Evolutionary conservation across 1,140 invertebrate species (phyloP).

Genomic region (Dendrolimus kikuchii): DNA sequence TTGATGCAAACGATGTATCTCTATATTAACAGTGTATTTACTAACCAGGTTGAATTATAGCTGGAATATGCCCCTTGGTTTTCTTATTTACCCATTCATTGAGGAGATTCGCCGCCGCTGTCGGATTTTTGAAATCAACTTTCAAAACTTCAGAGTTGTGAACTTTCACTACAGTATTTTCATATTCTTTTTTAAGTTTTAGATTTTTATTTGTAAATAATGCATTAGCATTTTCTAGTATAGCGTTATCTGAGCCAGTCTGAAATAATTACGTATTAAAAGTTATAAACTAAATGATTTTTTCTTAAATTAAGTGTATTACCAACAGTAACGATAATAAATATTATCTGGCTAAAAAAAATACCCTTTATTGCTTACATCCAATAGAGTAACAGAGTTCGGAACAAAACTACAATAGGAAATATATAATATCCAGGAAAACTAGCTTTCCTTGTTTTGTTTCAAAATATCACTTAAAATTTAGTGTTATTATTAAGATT

Average conservation of each 20-base stretch:
- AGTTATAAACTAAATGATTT: too few species aligned
- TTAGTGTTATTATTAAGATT: too few species aligned
- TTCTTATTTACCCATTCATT: constrained; percentile 75
- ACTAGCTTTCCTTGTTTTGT: too few species aligned
- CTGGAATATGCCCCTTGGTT: constrained; percentile 73
- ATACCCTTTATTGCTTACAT: too few species aligned
- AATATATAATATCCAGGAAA: too few species aligned
- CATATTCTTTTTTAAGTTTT: constrained; percentile 54
- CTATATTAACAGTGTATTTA: not conserved
- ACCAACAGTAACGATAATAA: too few species aligned
- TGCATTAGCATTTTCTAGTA: constrained; percentile 68
- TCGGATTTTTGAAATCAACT: constrained; percentile 69
- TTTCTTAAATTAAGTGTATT: too few species aligned
- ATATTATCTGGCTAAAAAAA: too few species aligned
- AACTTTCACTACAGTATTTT: constrained; percentile 36
- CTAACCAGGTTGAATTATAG: constrained; percentile 58
- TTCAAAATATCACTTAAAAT: too few species aligned
- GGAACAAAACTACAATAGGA: too few species aligned
- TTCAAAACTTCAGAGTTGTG: constrained; percentile 49
- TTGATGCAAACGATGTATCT: not conserved
- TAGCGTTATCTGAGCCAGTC: constrained; percentile 40
- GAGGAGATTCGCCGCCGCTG: constrained; percentile 49
- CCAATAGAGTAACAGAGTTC: too few species aligned
- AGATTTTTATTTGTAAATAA: constrained; percentile 70
- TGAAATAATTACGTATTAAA: constrained; percentile 20